A percentile compares a stretch with the other conserved stretches of the same genome.
phyloP scores from a whole-genome alignment of 2,888 invertebrate species.

The Melanophora roralis region DNA sequence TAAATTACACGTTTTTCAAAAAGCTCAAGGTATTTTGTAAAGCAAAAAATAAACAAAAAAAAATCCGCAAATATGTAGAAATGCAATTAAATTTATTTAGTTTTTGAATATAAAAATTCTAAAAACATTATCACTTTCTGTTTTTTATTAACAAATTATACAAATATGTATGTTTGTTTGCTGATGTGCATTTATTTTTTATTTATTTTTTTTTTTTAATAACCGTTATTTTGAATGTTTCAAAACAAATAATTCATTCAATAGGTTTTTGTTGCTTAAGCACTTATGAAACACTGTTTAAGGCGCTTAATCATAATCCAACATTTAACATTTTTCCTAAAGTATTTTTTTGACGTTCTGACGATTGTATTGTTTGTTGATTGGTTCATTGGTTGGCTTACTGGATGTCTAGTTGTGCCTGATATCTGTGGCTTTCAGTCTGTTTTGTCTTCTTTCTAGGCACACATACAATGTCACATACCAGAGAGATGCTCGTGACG shows the following conservation, averaged over 20 bases:
- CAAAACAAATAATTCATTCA: background rate
- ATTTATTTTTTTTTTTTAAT: conserved; percentile 20
- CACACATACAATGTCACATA: background rate
- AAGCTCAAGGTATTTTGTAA: conserved; percentile 31
- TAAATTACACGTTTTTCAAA: conserved; percentile 47
- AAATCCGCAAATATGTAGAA: background rate
- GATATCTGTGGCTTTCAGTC: conserved; percentile 40
- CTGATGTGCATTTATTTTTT: background rate
- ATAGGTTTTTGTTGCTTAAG: conserved; percentile 36
- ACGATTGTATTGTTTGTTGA: background rate
- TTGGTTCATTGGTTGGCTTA: background rate
- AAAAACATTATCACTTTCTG: conserved; percentile 26
- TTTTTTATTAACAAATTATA: background rate
- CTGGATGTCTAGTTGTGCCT: background rate
- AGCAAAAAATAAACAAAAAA: background rate
- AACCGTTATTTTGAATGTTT: conserved; percentile 14
- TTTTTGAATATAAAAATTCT: background rate
- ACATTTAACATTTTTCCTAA: conserved; percentile 32
- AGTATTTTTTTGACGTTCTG: background rate
- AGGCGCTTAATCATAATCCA: conserved; percentile 11
- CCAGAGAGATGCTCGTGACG: too few relatives aligned
- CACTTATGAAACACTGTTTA: conserved; percentile 34
- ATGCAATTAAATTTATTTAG: conserved; percentile 15
- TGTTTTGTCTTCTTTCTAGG: conserved; percentile 3
- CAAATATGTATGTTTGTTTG: background rate